Evolutionary conservation across 2,797 vertebrate genomes (phyloP), one percentile per base, ranked within the genome.

Genomic region (Melanotaenia maccullochi): DNA sequence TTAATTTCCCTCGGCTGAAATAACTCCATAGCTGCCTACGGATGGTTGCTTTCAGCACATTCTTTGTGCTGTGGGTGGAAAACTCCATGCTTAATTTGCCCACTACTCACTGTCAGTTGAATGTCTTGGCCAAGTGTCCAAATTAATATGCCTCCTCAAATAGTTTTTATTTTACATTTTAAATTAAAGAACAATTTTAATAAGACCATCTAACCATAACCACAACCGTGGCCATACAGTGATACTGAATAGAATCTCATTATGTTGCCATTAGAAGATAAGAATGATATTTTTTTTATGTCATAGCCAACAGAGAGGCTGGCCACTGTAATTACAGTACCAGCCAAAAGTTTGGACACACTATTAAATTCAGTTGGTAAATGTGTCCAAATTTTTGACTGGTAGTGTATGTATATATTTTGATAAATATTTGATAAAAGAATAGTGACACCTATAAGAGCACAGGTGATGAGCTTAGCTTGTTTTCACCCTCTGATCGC

Each of bases 381-480:
- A 33, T 33, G 32, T 33, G 32, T 33, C 32, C 32, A 9, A 33
- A 33, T 33, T 33, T 33, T 33, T 33, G 32, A 33, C 32, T 33
- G 32, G 32, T 33, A 33, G 7, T 33, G 32, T 36, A 36, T 36
- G 38, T 40, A 13, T 40, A 40, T 32, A 57, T 75, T 64, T 75
- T 69, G 32, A 33, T 33, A 7, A 33, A 70, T 65, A 67, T 81
- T 52, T 60, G 24, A 78, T 9, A 5, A 49, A 63, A 66, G 60
- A 81, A 84, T 75, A 86, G 62, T 68, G 83, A 87, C 76, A 76
- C 49, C 66, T 47, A 28, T 20, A 64, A 71, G 28, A 75, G 73
- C 81, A 24, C 1, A 0, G 30, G 54, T 54, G 78, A 73, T 68
- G 70, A 67, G 22, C 47, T 55, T 44, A 36, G 40, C 71, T 82